Conservation (phyloP, 35 echinoderm and acorn worm genomes). For the Lytechinus variegatus region DNA sequence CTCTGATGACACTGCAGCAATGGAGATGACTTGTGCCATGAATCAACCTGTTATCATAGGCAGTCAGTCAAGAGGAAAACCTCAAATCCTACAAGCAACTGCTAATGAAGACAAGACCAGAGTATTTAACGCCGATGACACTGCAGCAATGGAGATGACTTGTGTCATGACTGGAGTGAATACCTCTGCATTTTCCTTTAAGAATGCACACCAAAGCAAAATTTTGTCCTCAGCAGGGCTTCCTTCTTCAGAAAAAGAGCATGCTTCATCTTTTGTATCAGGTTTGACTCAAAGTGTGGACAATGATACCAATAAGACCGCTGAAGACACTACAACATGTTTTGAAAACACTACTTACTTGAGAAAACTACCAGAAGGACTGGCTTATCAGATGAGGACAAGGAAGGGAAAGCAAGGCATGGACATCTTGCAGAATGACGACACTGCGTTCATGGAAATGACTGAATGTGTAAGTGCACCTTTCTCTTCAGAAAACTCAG, state of each 20-base stretch:
- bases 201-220: not conserved
- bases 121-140: slow-evolving; percentile 50
- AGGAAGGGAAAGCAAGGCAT: slow-evolving; percentile 10
- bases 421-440: slow-evolving; percentile 19
- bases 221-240: not conserved
- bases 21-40: slow-evolving; percentile 64
- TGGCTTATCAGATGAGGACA: slow-evolving; percentile 27
- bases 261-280: not conserved
- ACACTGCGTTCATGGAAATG: slow-evolving; percentile 57
- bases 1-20: not conserved
- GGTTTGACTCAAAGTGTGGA: not conserved
- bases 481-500: not conserved
- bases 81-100: not conserved
- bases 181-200: not conserved
- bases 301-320: not conserved
- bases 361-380: not conserved
- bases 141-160: slow-evolving; percentile 59
- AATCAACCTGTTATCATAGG: not conserved
- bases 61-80: no score
- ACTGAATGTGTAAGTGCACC: slow-evolving; percentile 51
- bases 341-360: not conserved
- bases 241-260: not conserved
- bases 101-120: not conserved
- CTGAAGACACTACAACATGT: not conserved
- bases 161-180: not conserved